These are phyloP conservation scores for Caenorhabditis sinica DNA, from an alignment of 2,888 invertebrate species.

Conservation along the genomic window DNA sequence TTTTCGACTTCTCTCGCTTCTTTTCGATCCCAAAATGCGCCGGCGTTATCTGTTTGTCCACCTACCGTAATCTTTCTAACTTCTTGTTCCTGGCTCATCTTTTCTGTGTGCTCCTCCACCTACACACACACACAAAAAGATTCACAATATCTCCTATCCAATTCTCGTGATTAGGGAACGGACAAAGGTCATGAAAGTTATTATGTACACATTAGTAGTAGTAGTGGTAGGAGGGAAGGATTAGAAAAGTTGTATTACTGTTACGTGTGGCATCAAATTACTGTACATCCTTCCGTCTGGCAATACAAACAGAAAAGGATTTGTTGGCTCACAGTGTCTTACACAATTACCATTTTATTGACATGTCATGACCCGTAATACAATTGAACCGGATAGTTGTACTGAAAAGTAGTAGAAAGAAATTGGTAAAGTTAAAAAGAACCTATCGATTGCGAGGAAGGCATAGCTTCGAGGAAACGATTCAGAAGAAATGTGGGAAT, in stretches of 20 bases:
- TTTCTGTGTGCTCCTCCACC: slow-evolving; percentile 22
- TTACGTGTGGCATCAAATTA: slow-evolving; percentile 47
- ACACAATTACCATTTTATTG: slow-evolving; percentile 54
- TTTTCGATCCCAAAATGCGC: slow-evolving; percentile 36
- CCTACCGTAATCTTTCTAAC: slow-evolving; percentile 44
- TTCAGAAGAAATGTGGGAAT: no score
- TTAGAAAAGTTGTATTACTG: slow-evolving; percentile 43
- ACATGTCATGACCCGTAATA: slow-evolving; percentile 55
- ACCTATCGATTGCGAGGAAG: neutral
- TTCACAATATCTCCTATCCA: slow-evolving; percentile 38
- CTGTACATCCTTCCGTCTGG: slow-evolving; percentile 19
- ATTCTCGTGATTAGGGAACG: slow-evolving; percentile 44
- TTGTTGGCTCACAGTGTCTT: slow-evolving; percentile 28
- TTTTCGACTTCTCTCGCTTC: slow-evolving; percentile 35
- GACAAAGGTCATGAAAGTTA: slow-evolving; percentile 58
- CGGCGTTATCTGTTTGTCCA: slow-evolving; percentile 52
- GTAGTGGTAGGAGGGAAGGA: slow-evolving; percentile 16
- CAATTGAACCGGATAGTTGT: slow-evolving; percentile 16
- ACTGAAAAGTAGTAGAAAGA: slow-evolving; percentile 6
- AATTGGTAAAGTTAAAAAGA: slow-evolving; percentile 4
- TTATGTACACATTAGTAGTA: slow-evolving; percentile 44
- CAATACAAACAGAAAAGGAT: slow-evolving; percentile 19
- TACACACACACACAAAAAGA: slow-evolving; percentile 19
- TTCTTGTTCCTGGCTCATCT: slow-evolving; percentile 52
- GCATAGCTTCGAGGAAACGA: no score